Evolutionary conservation across 2,797 vertebrate genomes (phyloP), one percentile per base, ranked within the genome.

Genomic region (Bradypodion pumilum): DNA sequence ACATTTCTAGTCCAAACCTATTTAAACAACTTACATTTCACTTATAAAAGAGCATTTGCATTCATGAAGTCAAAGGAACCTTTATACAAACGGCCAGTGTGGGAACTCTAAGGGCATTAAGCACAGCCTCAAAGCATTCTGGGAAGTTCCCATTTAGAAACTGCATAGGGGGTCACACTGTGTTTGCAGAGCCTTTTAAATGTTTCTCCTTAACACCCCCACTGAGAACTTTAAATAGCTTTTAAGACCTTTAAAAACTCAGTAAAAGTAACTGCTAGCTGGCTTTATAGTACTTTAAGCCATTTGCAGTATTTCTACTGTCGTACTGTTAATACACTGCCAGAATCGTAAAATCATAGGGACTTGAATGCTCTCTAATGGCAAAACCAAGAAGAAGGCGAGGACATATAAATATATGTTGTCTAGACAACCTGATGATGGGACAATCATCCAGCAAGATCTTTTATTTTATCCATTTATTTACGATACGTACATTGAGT

Each of bases 211-310:
- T 25, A 15, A 46, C 15, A 25, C 25, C 42, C 78, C 84, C 35
- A 27, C 78, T 81, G 78, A 62, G 78, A 74, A 46, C 78, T 80
- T 75, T 75, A 80, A 85, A 81, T 76, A 74, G 84, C 78, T 76
- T 80, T 81, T 52, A 81, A 76, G 40, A 76, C n/a, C 78, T 76
- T 85, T 85, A 40, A 85, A 85, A 81, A 62, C 16, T 8, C 63
- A 63, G 78, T 70, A 32, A 69, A 85, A 40, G 65, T 40, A 70
- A 81, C 35, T 40, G 32, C 65, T 35, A 40, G 40, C 52, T 70
- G 25, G 56, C 10, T 60, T 85, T 85, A 62, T 70, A 66, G 78
- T 42, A 25, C 49, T 37, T 40, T n/a, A 76, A 85, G 78, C 72
- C 52, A 62, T 85, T 81, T 85, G 29, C 7, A 29, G 42, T 29